Base-by-base conservation (phyloP, 2,888 invertebrate species). In the Apamea monoglypha region DNA sequence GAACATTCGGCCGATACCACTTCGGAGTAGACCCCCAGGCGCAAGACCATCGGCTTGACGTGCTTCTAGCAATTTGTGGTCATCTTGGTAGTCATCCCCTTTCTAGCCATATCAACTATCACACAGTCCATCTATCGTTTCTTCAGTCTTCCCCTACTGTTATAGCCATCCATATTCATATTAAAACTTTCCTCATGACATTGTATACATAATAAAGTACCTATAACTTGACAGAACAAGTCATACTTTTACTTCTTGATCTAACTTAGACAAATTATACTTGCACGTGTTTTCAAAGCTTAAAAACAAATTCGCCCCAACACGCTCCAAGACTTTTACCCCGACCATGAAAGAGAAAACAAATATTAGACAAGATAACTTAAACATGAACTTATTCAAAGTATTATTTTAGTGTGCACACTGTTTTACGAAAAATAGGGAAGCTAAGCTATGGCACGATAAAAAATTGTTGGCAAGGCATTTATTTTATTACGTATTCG, bases 331-430 rank as follows among this genome's bases (percentile, higher is more conserved):
- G 21, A 76, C 32, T 56, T 76, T 66, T 47, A 18, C 25, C 75
- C 56, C 50, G 10, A 53, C 7, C 16, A 50, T 7, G 18, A 53
- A 63, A 69, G 40, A 61, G n/a, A 68, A 53, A 69, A 53, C 50
- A 64, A 78, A 77, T 44, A 61, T 77, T 32, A 63, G 29, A 29
- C 21, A 32, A 53, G 25, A 44, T 25, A 77, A 74, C 21, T 74
- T 53, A 32, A 56, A 66, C 4, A 64, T 40, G n/a, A n/a, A 66
- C 53, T 69, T 69, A 36, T 69, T 69, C n/a, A 64, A 56, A 53
- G 16, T 63, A 44, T 44, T 32, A 77, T 69, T 78, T 77, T 44
- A 12, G 18, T 44, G 18, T 47, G 32, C 29, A 64, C 18, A 8
- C 7, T 72, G 18, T 47, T 36, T 50, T 64, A 1, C 18, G 16